Base-by-base conservation (phyloP, 2,113 vertebrate species). In the Elgaria multicarinata region DNA sequence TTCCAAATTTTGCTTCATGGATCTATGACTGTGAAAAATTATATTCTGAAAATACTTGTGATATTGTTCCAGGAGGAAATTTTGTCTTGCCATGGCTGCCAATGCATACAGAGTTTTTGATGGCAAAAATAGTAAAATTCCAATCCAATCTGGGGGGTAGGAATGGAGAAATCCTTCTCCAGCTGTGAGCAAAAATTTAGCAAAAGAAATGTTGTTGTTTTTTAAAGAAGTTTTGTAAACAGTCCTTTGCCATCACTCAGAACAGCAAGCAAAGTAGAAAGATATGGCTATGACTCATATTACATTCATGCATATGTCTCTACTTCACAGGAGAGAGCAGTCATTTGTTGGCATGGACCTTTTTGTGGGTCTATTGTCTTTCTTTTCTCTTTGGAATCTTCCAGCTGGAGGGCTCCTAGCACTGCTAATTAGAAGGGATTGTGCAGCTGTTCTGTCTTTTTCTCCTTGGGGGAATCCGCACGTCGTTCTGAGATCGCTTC, bases 11-110 rank as follows among this genome's bases (percentile, higher is more conserved):
- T 92, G 89, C 86, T 58, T 95, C 89, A 94, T 89, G 91, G 94
- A 87, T 91, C 93, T 92, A 58, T 74, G 91, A 94, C 93, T 93
- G 79, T 90, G 91, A 93, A 95, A 94, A 95, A 90, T 87, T 94
- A 90, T 81, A 88, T 46, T 92, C 84, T 93, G 90, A 53, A 91
- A 94, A 91, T 88, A 92, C 92, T 94, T 94, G 93, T 91, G 87
- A 77, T 79, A 91, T 88, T 90, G 79, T 94, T 94, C 84, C 87
- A 93, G 92, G 89, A 89, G 71, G 90, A 90, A 92, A 89, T 76
- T 64, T 75, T 66, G 18, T 53, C 89, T 92, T 75, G 55, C 44
- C 75, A 9, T 6, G 91, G 77, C 89, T 94, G 76, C 84, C 3
- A 87, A 91, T 90, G 93, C 94, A 94, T 87, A 85, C 46, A 85